A percentile compares a stretch with the other conserved stretches of the same genome.
Conservation (phyloP, 2,113 vertebrate species). For the Pelobates fuscus region DNA sequence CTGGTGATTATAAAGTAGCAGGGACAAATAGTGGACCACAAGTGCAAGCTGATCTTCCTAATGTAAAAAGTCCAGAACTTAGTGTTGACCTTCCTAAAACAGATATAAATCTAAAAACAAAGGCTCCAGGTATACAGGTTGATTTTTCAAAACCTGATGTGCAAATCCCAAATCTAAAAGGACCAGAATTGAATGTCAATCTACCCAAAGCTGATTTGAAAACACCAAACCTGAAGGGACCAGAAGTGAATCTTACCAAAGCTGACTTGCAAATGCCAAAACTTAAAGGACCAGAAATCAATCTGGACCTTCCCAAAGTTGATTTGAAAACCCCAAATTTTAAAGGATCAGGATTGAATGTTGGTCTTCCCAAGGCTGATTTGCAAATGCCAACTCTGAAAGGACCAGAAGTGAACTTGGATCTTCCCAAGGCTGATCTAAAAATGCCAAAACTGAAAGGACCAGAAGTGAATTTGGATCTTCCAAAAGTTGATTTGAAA, state of each 20-base stretch:
- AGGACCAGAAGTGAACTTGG: neutral
- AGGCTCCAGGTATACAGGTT: neutral
- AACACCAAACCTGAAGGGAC: slow-evolving; percentile 15
- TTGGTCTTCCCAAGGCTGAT: slow-evolving; percentile 26
- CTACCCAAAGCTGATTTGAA: slow-evolving; percentile 20
- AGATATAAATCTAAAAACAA: slow-evolving; percentile 1
- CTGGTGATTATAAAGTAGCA: slow-evolving; percentile 1
- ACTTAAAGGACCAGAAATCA: slow-evolving; percentile 23
- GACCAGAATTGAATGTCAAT: slow-evolving; percentile 21
- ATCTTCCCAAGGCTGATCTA: neutral
- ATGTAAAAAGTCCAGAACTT: slow-evolving; percentile 1
- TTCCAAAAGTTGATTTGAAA: neutral
- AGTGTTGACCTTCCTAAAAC: neutral
- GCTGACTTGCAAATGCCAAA: slow-evolving; percentile 13
- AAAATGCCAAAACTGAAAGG: slow-evolving; percentile 20
- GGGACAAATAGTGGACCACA: slow-evolving; percentile 1
- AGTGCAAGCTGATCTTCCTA: slow-evolving; percentile 1
- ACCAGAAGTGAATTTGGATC: neutral
- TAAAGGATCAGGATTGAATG: slow-evolving; percentile 17
- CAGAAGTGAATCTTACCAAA: slow-evolving; percentile 14
- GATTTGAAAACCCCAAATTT: neutral
- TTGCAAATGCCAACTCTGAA: slow-evolving; percentile 23
- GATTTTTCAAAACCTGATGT: neutral
- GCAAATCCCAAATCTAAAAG: slow-evolving; percentile 21
- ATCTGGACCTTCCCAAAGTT: slow-evolving; percentile 7